Evolutionary conservation across 2,888 invertebrate genomes (phyloP).

Genomic region (Erebia epiphron): DNA sequence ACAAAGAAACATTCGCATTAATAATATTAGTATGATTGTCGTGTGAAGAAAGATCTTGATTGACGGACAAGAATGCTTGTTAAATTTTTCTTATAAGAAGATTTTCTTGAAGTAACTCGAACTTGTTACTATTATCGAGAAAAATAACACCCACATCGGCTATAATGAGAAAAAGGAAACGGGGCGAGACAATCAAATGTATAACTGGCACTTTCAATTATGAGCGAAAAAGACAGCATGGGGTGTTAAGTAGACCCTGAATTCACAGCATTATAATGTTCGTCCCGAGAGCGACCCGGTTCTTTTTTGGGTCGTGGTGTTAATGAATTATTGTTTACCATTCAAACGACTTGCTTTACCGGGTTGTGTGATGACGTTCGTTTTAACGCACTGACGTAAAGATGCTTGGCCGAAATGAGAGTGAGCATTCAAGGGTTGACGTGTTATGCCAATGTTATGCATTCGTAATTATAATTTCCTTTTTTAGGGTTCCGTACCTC

Average conservation of each 20-base stretch:
- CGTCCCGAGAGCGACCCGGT: constrained; percentile 50
- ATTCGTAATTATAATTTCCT: no score
- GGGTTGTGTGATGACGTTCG: constrained; percentile 36
- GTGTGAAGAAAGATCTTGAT: no score
- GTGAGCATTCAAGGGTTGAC: no score
- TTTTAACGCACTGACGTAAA: constrained; percentile 30
- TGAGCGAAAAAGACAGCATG: constrained; percentile 48
- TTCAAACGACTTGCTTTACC: constrained; percentile 60
- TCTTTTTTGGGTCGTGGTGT: constrained; percentile 66
- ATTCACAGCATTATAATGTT: constrained; percentile 57
- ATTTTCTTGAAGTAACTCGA: not conserved
- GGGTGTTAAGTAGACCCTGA: constrained; percentile 65
- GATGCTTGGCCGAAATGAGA: constrained; percentile 11
- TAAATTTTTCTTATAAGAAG: not conserved
- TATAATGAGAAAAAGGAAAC: constrained; percentile 43
- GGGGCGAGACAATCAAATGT: constrained; percentile 48
- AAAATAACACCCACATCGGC: not conserved
- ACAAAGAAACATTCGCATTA: no score
- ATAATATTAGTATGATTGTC: no score
- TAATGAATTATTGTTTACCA: constrained; percentile 72
- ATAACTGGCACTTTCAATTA: constrained; percentile 55
- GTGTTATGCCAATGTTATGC: no score
- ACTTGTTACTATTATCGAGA: constrained; percentile 1
- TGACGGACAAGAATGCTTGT: no score
- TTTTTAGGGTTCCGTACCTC: no score